These are phyloP conservation scores for Hyperoplus lanceolatus DNA, from an alignment of 2,797 vertebrate species.

Conservation along the genomic window DNA sequence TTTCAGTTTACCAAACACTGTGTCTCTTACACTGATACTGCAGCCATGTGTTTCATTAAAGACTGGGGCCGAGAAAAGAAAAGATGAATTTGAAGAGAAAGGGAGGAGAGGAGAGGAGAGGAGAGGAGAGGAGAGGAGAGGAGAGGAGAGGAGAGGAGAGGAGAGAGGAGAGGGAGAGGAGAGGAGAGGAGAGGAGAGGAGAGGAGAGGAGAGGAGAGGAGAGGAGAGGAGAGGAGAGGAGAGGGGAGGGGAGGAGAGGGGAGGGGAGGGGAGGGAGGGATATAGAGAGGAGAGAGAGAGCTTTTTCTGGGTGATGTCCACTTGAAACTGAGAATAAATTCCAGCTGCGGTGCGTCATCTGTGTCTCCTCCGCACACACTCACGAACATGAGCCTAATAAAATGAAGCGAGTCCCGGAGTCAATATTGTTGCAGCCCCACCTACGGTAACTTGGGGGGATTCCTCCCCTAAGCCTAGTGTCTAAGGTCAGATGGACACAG, in stretches of 20 bases:
- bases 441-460: constrained; percentile 75
- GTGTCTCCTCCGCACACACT: constrained; percentile 25
- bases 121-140: too few relatives aligned
- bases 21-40: constrained; percentile 6
- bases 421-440: constrained; percentile 83
- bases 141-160: too few relatives aligned
- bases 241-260: too few relatives aligned
- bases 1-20: not conserved
- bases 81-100: constrained; percentile 55
- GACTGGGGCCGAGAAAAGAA: constrained; percentile 29
- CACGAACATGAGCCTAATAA: constrained; percentile 64
- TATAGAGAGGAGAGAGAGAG: constrained; percentile 49
- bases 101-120: too few relatives aligned
- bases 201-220: too few relatives aligned
- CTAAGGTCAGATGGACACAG: constrained; percentile 57
- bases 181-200: too few relatives aligned
- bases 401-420: constrained; percentile 75
- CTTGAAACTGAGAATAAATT: constrained; percentile 75
- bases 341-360: constrained; percentile 77
- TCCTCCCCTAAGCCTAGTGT: constrained; percentile 61
- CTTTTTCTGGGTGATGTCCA: constrained; percentile 55
- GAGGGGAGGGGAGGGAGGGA: too few relatives aligned
- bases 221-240: too few relatives aligned
- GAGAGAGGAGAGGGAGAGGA: too few relatives aligned
- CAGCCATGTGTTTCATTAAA: constrained; percentile 50